Percentiles rank a stretch among this genome's conserved stretches.
Evolutionary conservation across 2,797 vertebrate species (phyloP).

Genomic region (Antennarius maculatus): DNA sequence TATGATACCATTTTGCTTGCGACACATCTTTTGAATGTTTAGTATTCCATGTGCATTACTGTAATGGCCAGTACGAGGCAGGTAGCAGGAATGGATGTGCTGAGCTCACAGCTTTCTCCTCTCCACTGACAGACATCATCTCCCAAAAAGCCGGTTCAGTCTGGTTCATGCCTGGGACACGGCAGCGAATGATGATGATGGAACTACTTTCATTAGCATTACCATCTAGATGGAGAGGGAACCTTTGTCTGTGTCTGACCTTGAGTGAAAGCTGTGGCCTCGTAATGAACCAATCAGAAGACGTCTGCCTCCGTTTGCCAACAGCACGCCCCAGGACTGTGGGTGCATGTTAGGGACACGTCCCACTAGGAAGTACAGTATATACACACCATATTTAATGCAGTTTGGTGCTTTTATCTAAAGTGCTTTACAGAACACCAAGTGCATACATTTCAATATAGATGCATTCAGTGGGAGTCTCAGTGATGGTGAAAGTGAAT

Average conservation of each 20-base stretch:
- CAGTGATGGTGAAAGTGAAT: conserved; percentile 4
- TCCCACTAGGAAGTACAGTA: conserved; percentile 23
- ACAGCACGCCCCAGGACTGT: conserved; percentile 15
- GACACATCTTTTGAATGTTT: conserved; percentile 7
- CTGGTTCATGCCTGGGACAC: conserved; percentile 49
- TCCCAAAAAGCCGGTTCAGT: conserved; percentile 41
- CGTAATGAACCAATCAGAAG: conserved; percentile 53
- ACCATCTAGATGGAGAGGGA: conserved; percentile 39
- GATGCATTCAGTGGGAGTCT: conserved; percentile 10
- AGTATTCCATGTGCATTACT: conserved; percentile 40
- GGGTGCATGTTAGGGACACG: conserved; percentile 1
- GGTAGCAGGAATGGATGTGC: conserved; percentile 26
- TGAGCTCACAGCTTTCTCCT: conserved; percentile 43
- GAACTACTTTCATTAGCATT: conserved; percentile 59
- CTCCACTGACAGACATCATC: conserved; percentile 28
- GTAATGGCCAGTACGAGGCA: conserved; percentile 15
- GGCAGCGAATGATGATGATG: conserved; percentile 36
- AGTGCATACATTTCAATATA: conserved; percentile 14
- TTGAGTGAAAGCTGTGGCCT: conserved; percentile 46
- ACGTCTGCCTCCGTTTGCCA: conserved; percentile 12
- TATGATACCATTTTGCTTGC: neutral
- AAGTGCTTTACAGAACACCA: conserved; percentile 30
- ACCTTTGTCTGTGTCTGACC: conserved; percentile 52
- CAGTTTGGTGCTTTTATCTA: conserved; percentile 38
- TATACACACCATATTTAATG: conserved; percentile 33